These are phyloP conservation scores for Scaptomyza cyrtandrae DNA, from an alignment of 2,888 invertebrate genomes.

Conservation along the genomic window DNA sequence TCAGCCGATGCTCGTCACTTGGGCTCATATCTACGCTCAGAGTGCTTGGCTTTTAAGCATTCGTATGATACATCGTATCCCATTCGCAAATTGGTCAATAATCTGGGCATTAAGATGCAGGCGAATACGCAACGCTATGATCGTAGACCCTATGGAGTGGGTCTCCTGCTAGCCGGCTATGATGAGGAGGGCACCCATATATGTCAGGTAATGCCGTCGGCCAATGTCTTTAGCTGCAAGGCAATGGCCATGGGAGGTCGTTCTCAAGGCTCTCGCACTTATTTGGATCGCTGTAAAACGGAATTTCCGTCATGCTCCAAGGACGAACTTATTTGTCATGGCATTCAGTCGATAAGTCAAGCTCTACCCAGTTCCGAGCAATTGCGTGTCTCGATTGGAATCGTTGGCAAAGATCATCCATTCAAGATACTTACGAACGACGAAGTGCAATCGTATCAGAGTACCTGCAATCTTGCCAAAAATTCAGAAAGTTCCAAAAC, in stretches of 20 bases:
- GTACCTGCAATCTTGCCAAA: not conserved
- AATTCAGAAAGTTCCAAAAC: not conserved
- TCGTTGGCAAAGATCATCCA: slow-evolving; percentile 93
- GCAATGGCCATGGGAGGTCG: slow-evolving; percentile 99
- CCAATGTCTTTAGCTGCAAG: slow-evolving; percentile 98
- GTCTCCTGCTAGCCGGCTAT: slow-evolving; percentile 97
- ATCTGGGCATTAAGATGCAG: slow-evolving; percentile 97
- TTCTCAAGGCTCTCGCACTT: slow-evolving; percentile 99
- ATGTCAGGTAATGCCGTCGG: slow-evolving; percentile 98
- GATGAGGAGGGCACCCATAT: slow-evolving; percentile 98
- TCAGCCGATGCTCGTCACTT: slow-evolving; percentile 98
- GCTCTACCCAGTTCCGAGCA: slow-evolving; percentile 93
- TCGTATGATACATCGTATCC: slow-evolving; percentile 94
- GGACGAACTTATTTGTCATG: slow-evolving; percentile 96
- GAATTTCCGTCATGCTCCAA: slow-evolving; percentile 89
- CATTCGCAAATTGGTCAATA: slow-evolving; percentile 92
- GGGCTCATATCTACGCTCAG: slow-evolving; percentile 96
- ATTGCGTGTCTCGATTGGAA: slow-evolving; percentile 91
- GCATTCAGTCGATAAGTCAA: slow-evolving; percentile 95
- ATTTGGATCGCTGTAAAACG: slow-evolving; percentile 95
- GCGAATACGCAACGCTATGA: slow-evolving; percentile 98
- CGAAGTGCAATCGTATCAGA: slow-evolving; percentile 84
- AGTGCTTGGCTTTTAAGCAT: slow-evolving; percentile 97
- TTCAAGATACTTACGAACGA: slow-evolving; percentile 93
- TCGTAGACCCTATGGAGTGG: slow-evolving; percentile 98